Conservation (phyloP, 2,113 vertebrate genomes). For the Silurus asotus region DNA sequence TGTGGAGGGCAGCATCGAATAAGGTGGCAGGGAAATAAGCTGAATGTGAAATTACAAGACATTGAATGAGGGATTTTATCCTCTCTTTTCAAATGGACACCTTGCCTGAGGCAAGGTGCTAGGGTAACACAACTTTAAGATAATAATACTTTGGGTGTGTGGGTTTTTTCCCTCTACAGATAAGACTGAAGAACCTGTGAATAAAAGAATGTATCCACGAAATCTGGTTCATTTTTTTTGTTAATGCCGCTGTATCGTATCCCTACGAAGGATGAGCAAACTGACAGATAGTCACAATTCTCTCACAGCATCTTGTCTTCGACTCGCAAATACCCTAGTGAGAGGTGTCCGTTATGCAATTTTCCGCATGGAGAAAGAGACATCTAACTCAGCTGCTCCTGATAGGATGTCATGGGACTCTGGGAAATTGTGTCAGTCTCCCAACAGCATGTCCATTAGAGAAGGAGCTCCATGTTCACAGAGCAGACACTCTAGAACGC, state of each 20-base stretch:
- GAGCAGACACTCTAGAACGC: not conserved
- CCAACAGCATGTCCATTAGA: conserved; percentile 26
- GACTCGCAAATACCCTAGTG: not conserved
- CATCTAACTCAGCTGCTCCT: conserved; percentile 4
- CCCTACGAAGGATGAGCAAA: conserved; percentile 7
- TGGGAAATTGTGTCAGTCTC: conserved; percentile 15
- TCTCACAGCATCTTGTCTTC: conserved; percentile 22
- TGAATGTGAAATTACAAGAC: not conserved
- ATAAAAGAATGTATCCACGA: not conserved
- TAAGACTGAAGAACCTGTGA: not conserved
- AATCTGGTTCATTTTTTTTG: not conserved
- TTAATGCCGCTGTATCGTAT: conserved; percentile 2
- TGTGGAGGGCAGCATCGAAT: not conserved
- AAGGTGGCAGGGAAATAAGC: not conserved
- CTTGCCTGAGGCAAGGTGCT: not conserved
- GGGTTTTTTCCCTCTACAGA: not conserved
- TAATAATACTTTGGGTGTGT: not conserved
- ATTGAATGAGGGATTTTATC: not conserved
- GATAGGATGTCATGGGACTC: conserved; percentile 7
- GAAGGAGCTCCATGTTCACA: conserved; percentile 1
- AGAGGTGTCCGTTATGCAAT: conserved; percentile 20
- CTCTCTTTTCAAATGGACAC: not conserved
- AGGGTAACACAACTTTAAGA: not conserved
- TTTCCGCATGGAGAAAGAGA: conserved; percentile 23
- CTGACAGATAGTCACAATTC: conserved; percentile 1